phyloP scores from a whole-genome alignment of 2,888 invertebrate species.

The Limenitis camilla region DNA sequence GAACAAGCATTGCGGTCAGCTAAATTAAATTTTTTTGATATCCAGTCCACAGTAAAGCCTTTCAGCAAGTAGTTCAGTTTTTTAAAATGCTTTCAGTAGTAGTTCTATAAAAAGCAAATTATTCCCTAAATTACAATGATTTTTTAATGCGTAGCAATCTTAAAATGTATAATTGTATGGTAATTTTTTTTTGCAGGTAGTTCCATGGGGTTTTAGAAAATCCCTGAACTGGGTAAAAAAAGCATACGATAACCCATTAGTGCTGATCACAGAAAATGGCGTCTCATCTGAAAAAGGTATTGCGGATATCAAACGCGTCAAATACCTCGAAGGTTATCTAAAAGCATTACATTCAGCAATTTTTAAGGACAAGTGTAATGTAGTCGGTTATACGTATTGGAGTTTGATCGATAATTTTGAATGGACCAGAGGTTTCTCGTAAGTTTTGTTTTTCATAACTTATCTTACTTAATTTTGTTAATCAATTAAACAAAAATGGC shows the following conservation, averaged over 20 bases:
- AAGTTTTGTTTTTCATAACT: constrained; percentile 30
- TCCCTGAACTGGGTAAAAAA: constrained; percentile 76
- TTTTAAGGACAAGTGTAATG: constrained; percentile 70
- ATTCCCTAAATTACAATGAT: too few relatives aligned
- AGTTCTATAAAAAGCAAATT: too few relatives aligned
- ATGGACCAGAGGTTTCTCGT: constrained; percentile 84
- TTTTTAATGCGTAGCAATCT: too few relatives aligned
- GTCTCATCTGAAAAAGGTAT: constrained; percentile 62
- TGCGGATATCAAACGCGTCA: constrained; percentile 63
- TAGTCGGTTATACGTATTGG: constrained; percentile 83
- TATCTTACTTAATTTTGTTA: too few relatives aligned
- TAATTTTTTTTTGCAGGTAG: constrained; percentile 53
- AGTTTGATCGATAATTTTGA: constrained; percentile 88
- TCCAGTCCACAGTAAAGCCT: background rate
- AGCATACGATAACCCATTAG: constrained; percentile 73
- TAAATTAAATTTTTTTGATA: too few relatives aligned
- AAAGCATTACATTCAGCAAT: constrained; percentile 62
- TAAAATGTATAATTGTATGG: too few relatives aligned
- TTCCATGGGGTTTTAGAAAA: constrained; percentile 79
- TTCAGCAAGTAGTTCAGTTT: too few relatives aligned
- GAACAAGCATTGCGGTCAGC: too few relatives aligned
- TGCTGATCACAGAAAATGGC: constrained; percentile 78
- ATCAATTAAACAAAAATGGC: background rate
- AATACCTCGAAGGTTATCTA: constrained; percentile 70
- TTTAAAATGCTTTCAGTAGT: too few relatives aligned